phyloP scores from a whole-genome alignment of 2,797 vertebrate genomes.

The Channa striata region DNA sequence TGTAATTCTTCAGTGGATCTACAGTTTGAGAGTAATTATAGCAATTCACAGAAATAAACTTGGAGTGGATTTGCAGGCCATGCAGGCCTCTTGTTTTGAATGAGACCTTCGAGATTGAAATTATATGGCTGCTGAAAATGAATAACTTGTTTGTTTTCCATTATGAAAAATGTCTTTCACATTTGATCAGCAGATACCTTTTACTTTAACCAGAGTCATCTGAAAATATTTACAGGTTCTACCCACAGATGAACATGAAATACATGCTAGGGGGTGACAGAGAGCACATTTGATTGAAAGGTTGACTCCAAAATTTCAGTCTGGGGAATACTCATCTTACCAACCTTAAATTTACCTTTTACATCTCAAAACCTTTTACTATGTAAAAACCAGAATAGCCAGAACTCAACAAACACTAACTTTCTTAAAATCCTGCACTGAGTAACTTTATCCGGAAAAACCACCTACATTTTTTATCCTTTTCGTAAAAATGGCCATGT shows the following conservation, averaged over 20 bases:
- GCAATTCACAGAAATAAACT: slow-evolving; percentile 28
- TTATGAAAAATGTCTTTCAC: background rate
- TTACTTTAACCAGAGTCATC: background rate
- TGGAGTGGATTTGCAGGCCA: slow-evolving; percentile 18
- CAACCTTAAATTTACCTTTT: background rate
- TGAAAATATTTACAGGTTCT: background rate
- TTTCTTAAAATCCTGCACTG: background rate
- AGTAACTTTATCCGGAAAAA: background rate
- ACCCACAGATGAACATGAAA: background rate
- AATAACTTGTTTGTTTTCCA: background rate
- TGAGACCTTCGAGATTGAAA: background rate
- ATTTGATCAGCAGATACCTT: background rate
- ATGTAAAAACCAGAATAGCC: background rate
- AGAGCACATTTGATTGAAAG: background rate
- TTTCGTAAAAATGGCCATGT: background rate
- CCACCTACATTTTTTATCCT: background rate
- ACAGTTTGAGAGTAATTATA: slow-evolving; percentile 24
- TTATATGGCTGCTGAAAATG: background rate
- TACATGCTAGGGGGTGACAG: background rate
- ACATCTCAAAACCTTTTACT: background rate
- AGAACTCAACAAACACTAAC: background rate
- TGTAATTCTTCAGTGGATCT: slow-evolving; percentile 24
- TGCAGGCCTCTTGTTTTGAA: slow-evolving; percentile 16
- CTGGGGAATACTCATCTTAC: background rate
- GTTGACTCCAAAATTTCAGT: background rate